phyloP scores from a whole-genome alignment of 2,797 vertebrate genomes.

The Anguilla megastoma region DNA sequence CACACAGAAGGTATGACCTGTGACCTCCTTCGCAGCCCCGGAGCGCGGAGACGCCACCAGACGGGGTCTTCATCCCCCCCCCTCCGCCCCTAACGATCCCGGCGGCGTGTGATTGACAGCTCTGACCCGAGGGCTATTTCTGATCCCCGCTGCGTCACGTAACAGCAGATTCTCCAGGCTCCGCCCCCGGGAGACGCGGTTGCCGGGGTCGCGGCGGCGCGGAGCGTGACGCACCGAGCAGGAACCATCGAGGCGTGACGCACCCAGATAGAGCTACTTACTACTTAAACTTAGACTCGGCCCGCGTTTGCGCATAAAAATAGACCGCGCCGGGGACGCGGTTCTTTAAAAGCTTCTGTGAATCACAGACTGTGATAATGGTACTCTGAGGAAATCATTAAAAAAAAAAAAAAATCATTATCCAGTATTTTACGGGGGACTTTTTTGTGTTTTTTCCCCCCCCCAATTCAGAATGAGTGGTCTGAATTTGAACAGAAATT shows the following conservation, averaged over 20 bases:
- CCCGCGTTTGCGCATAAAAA: background rate
- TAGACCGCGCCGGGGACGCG: background rate
- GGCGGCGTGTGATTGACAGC: constrained; percentile 31
- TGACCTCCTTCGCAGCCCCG: constrained; percentile 39
- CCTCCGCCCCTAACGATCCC: constrained; percentile 24
- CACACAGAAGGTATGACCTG: background rate
- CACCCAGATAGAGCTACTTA: background rate
- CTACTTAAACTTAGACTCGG: background rate
- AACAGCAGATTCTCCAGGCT: background rate
- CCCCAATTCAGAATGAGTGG: background rate
- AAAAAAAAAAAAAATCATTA: background rate
- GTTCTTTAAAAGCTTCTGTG: background rate
- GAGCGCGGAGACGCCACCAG: background rate
- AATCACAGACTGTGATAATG: background rate
- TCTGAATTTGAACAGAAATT: background rate
- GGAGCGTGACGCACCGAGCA: background rate
- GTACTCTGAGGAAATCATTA: background rate
- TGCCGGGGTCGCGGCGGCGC: background rate
- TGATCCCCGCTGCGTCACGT: constrained; percentile 26
- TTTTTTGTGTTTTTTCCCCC: background rate
- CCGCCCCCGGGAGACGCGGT: background rate
- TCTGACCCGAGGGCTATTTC: constrained; percentile 32
- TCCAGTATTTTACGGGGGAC: background rate
- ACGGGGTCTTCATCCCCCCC: constrained; percentile 18
- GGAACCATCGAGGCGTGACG: constrained; percentile 42